Percentiles rank a stretch among this genome's conserved stretches.
phyloP scores from a whole-genome alignment of 2,888 invertebrate species.

The Microplitis deprimator region DNA sequence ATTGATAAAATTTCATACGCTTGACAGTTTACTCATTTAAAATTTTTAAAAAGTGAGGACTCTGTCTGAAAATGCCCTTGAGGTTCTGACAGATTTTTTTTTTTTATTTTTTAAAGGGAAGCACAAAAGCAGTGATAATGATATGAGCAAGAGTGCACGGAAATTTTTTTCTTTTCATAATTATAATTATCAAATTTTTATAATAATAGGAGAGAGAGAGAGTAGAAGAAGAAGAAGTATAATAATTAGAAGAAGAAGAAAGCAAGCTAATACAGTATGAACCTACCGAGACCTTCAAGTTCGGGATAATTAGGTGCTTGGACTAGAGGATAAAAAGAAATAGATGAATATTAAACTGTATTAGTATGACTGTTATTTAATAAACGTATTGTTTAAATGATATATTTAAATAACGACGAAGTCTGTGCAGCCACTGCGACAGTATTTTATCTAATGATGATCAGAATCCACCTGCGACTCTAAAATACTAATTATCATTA shows the following conservation, averaged over 20 bases:
- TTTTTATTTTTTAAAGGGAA: background rate
- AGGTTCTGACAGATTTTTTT: no score
- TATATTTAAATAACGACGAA: conserved; percentile 40
- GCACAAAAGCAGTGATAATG: background rate
- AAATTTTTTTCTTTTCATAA: background rate
- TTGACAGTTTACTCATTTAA: no score
- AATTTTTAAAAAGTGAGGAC: no score
- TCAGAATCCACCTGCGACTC: background rate
- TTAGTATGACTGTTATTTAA: conserved; percentile 59
- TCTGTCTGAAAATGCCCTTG: no score
- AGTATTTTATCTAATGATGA: background rate
- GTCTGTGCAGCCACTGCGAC: conserved; percentile 20
- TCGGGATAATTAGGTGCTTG: conserved; percentile 77
- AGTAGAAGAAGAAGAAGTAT: conserved; percentile 40
- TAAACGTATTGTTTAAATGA: background rate
- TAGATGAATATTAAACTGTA: conserved; percentile 67
- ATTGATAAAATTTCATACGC: no score
- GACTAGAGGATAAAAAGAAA: conserved; percentile 73
- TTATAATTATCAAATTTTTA: background rate
- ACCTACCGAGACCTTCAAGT: conserved; percentile 77
- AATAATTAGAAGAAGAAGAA: conserved; percentile 47
- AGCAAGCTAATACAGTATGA: conserved; percentile 70
- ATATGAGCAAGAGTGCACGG: background rate
- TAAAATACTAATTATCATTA: background rate
- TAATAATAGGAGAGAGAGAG: conserved; percentile 16